Base-by-base conservation (phyloP, 2,888 invertebrate genomes). In the Protophormia terraenovae region DNA sequence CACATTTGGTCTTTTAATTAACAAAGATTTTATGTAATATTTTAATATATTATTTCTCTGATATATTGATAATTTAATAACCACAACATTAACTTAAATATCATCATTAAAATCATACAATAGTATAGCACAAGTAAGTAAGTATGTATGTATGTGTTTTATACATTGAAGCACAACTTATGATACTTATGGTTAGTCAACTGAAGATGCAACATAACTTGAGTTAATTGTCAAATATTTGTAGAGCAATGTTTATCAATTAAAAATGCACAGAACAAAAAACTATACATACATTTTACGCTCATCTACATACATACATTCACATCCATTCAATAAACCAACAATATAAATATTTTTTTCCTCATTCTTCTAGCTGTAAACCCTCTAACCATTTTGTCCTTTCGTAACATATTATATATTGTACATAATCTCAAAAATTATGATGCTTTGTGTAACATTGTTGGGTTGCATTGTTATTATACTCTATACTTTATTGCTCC, bases 221-320 rank as follows among this genome's bases (percentile, higher is more conserved):
- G 78, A 87, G 83, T 88, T 89, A 89, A 89, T 89, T 89, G 89
- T 88, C 89, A 89, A 89, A 89, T 89, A 89, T 89, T 89, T 89
- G 88, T 84, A 84, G 84, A 86, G 87, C 88, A 88, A 87, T 89
- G 89, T 89, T 89, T 89, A 88, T 89, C 89, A 89, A 89, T 89
- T 89, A 89, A 88, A n/a, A 88, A 84, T 84, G 72, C 50, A 71
- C 10, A 67, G 12, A 72, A 58, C 16, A 29, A 67, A 27, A 41
- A 53, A 12, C 14, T 41, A 29, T 3, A 58, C 4, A 41, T 14
- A 53, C 32, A 71, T n/a, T n/a, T n/a, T n/a, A 81, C 4, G 35
- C 12, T 41, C 3, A 78, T 29, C 22, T 41, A 4, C n/a, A 55
- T 19, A 45, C n/a, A 35, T 3, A 2, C 3, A 47, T 45, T 6